Base-by-base conservation (phyloP, 2,113 vertebrate genomes). In the Anthoscopus minutus region DNA sequence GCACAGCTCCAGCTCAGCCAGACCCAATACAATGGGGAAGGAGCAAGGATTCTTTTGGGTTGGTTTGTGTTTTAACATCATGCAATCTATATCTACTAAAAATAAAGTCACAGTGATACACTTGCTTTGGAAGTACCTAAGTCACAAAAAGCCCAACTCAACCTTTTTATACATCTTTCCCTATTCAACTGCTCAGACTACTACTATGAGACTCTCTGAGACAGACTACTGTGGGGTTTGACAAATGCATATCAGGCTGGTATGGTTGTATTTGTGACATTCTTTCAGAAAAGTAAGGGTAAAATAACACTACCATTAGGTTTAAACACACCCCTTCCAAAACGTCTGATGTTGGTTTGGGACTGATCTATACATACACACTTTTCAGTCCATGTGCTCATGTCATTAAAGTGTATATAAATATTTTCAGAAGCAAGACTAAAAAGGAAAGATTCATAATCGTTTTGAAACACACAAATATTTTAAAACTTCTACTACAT, bases 201-300 rank as follows among this genome's bases (percentile, higher is more conserved):
- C n/a, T n/a, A n/a, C n/a, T n/a, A n/a, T n/a, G n/a, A n/a, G n/a
- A 60, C 13, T 7, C 3, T 15, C 3, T 0, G 22, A 47, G 33
- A 60, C 23, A 72, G 20, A 45, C n/a, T 53, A 13, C 10, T 35
- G 5, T 1, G 2, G 7, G 4, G 7, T 48, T 56, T 62, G 35
- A 62, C 30, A 62, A 31, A 70, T 20, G 5, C 12, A 0, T 5
- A 25, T 15, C 21, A 40, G 16, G 30, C 16, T 48, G 21, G 7
- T 18, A 54, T 1, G 7, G 53, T 4, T 72, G 11, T 44, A 76
- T 25, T 82, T 65, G 67, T 1, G 1, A 60, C n/a, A 72, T 31
- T 31, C 19, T 47, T 89, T 51, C 45, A 78, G 62, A 94, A 76
- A 25, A 81, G 14, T 10, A 50, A 33, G 19, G 24, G 40, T 44